phyloP scores from a whole-genome alignment of 2,113 vertebrate species.

The Axis porcinus region DNA sequence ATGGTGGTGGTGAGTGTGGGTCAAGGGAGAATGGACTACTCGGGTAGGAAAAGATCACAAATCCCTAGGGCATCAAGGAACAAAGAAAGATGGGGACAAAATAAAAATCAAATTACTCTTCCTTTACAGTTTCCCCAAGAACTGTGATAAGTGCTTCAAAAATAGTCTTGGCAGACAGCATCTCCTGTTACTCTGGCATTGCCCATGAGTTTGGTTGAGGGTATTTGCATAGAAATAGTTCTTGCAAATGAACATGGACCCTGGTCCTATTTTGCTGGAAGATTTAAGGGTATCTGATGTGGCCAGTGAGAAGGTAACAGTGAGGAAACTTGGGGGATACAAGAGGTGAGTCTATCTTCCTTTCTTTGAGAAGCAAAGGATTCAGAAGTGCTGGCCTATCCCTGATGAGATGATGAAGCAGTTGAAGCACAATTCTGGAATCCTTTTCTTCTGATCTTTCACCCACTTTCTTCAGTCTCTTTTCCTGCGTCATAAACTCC shows the following conservation, averaged over 20 bases:
- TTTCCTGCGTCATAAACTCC: not conserved
- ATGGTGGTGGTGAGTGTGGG: not conserved
- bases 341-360: not conserved
- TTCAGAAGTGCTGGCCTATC: not conserved
- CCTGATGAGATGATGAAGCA: not conserved
- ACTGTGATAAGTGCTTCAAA: not conserved
- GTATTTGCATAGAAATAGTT: not conserved
- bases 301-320: not conserved
- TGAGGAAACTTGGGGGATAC: not conserved
- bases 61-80: not conserved
- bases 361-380: not conserved
- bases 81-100: not conserved
- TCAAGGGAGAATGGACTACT: not conserved
- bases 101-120: not conserved
- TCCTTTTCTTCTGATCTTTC: not conserved
- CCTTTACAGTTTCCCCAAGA: not conserved
- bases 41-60: not conserved
- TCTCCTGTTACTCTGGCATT: not conserved
- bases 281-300: not conserved
- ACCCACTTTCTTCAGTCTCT: not conserved
- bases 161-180: not conserved
- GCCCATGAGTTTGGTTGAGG: not conserved
- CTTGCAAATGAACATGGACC: not conserved
- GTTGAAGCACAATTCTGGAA: not conserved
- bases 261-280: not conserved